Evolutionary conservation across 1,140 invertebrate species (phyloP), one percentile per base, ranked within the genome.

Genomic region (Polypedilum pembai): DNA sequence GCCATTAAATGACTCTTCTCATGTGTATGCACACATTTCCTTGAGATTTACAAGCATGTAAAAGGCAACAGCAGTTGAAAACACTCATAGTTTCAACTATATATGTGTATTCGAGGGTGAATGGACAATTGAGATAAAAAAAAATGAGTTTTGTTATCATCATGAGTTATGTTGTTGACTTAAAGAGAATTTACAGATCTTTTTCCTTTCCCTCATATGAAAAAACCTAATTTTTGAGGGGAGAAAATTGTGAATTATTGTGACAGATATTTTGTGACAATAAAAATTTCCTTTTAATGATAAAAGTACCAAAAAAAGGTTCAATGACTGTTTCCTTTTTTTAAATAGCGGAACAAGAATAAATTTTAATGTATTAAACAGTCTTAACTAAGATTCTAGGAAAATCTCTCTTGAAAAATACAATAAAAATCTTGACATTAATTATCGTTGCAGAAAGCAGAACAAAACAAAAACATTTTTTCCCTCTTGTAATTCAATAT

Each of bases 241-340:
- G 45, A 56, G 45, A 56, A 56, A 56, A 56, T 56, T 56, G 45
- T 56, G 45, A 56, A 56, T 56, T 56, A 56, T 33, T 56, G 45
- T 56, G 45, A 56, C 45, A 56, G 45, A 56, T 56, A 56, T 56
- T 56, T 56, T 56, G n/a, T 56, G n/a, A 56, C 45, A 56, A 56
- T 56, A 56, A 56, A 56, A n/a, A 56, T n/a, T 15, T 56, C n/a
- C 15, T 56, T 15, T 56, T 33, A 33, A 33, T 33, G 24, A 33
- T 33, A 33, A 33, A 33, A 33, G 24, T 33, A 33, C 2, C 24
- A 33, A 33, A 33, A 33, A 33, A 33, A 33, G 24, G 24, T 33
- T 33, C 24, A 33, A 33, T 33, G 24, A 33, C 24, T 33, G 24
- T 33, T 33, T 33, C 24, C 24, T 33, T 33, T 33, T 33, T 33